Evolutionary conservation across 2,113 vertebrate genomes (phyloP), one percentile per base, ranked within the genome.

Genomic region (Toxotes jaculatrix): DNA sequence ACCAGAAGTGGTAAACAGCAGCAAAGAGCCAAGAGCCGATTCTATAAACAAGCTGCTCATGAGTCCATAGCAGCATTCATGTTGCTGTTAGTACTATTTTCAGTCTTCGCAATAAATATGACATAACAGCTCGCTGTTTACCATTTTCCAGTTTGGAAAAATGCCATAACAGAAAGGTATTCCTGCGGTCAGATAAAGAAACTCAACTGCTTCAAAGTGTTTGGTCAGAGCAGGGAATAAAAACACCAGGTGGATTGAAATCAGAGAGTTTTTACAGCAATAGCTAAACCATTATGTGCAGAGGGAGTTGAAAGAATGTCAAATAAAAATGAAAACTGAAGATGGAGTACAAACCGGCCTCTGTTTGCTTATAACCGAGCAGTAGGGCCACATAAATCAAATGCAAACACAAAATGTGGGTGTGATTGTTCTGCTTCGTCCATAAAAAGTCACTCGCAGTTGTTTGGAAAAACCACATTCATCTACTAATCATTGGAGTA

Each of bases 371-470:
- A 31, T 16, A 74, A 60, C 27, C 45, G 31, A 36, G 12, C 49
- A 57, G 43, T 5, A 47, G 19, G 2, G 17, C 73, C 31, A 16
- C 40, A 45, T 60, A 13, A 68, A 64, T 63, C 51, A 55, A 63
- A 65, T 10, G 19, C n/a, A 56, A 27, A 27, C 27, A 38, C 67
- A 77, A 69, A 77, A 23, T 32, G 23, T 0, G 0, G 34, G 16
- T 57, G 21, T 13, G 27, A 78, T 32, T 49, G 5, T 36, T 67
- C 53, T 14, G 14, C 65, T 67, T 61, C 27, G 14, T 72, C 38
- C 57, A 38, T 56, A 73, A 49, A 83, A 76, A 74, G 68, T 59
- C 68, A 32, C 31, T 72, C 69, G 49, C 62, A 62, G 17, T 21
- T 9, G 9, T 56, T 51, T 13, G 1, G 32, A 64, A 72, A 60